Percentiles rank a stretch among this genome's conserved stretches.
Conservation (phyloP, 2,888 invertebrate species). For the Nesidiocoris tenuis region DNA sequence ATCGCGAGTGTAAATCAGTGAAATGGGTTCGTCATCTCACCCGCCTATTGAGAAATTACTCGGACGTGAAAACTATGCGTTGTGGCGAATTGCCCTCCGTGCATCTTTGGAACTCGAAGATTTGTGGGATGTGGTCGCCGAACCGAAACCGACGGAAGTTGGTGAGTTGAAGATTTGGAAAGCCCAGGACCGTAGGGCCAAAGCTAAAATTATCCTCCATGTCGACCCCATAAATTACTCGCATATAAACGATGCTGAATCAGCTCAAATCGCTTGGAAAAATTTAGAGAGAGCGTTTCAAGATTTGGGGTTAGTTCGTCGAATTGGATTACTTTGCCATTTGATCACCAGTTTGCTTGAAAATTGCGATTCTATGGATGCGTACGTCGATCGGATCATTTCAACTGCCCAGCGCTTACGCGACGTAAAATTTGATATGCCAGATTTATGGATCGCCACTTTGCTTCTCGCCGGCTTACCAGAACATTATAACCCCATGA, state of each 20-base stretch:
- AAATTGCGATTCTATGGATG: conserved; percentile 18
- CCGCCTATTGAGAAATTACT: conserved; percentile 19
- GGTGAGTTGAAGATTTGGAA: neutral
- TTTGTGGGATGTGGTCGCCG: conserved; percentile 23
- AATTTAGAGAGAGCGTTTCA: conserved; percentile 29
- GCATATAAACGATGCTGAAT: conserved; percentile 14
- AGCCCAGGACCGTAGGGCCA: conserved; percentile 22
- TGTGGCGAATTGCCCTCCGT: conserved; percentile 18
- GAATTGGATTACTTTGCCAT: conserved; percentile 21
- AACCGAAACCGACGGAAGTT: neutral
- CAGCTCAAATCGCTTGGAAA: conserved; percentile 13
- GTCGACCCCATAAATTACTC: conserved; percentile 25
- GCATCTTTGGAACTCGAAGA: conserved; percentile 23
- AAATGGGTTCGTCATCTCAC: neutral
- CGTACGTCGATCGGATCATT: conserved; percentile 28
- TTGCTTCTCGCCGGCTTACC: conserved; percentile 35
- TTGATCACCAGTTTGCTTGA: conserved; percentile 22
- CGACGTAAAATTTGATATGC: conserved; percentile 9
- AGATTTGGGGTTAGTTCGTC: conserved; percentile 31
- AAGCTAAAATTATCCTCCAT: conserved; percentile 31
- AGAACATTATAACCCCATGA: conserved; percentile 37
- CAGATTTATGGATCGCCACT: conserved; percentile 37
- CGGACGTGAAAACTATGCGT: conserved; percentile 36
- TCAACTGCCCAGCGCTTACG: conserved; percentile 25
- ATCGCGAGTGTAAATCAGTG: no score